Evolutionary conservation across 2,113 vertebrate genomes (phyloP).

Genomic region (Glaucidium brasilianum): DNA sequence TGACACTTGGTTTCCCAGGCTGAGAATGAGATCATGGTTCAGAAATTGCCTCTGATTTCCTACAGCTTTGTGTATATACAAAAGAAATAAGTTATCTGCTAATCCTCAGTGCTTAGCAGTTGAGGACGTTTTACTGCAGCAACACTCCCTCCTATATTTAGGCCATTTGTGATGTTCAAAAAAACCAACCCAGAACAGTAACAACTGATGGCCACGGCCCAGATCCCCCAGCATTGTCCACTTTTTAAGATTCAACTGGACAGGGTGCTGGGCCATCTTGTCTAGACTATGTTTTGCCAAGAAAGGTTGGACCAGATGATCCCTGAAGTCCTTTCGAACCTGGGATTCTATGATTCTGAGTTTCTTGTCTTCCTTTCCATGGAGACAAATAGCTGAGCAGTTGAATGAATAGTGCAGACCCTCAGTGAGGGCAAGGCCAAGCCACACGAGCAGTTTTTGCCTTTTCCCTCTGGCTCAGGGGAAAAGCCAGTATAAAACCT

Average conservation of each 20-base stretch:
- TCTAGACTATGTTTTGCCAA: too few species aligned
- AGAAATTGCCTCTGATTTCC: neutral
- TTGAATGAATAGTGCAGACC: neutral
- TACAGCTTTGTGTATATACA: neutral
- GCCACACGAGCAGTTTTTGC: neutral
- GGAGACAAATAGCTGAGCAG: neutral
- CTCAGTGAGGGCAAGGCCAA: neutral
- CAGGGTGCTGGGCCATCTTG: too few species aligned
- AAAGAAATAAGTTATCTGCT: neutral
- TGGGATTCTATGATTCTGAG: neutral
- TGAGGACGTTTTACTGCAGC: neutral
- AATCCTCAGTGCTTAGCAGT: neutral
- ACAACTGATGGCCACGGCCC: neutral
- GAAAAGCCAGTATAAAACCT: neutral
- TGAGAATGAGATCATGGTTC: neutral
- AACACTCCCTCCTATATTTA: neutral
- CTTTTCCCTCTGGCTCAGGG: neutral
- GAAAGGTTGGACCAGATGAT: too few species aligned
- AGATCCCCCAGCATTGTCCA: neutral
- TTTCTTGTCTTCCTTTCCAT: neutral
- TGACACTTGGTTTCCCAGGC: neutral
- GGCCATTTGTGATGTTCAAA: neutral
- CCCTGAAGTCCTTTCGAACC: too few species aligned
- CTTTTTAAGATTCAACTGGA: too few species aligned
- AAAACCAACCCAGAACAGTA: neutral